Evolutionary conservation across 2,113 vertebrate genomes (phyloP), one percentile per base, ranked within the genome.

Genomic region (Erinaceus europaeus): DNA sequence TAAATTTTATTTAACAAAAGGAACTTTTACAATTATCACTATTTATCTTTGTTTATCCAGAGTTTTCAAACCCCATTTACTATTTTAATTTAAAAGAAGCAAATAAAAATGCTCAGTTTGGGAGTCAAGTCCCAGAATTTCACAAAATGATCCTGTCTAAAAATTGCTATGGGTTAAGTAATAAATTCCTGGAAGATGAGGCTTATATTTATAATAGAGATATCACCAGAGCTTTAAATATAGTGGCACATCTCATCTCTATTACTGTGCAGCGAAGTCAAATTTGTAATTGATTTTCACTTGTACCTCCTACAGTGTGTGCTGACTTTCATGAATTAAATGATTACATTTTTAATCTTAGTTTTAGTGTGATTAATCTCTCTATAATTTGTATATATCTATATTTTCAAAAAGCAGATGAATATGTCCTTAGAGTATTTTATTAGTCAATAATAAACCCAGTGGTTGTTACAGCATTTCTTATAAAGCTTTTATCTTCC

Each of bases 131-230:
- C 44, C 85, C 71, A 2, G 84, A 87, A 77, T 93, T 95, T 95
- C 96, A 80, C 91, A 95, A n/a, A 97, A 94, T 52, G 83, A 91
- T 86, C 86, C 94, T 90, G 61, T 94, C 92, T 93, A 90, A 94
- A 96, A 89, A 89, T 42, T 62, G 88, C 68, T 92, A 27, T 69
- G 93, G 55, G n/a, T 79, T 88, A 86, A 93, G 90, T 40, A 71
- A 90, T 61, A 92, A 96, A 95, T 90, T 82, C 94, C 75, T 65
- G n/a, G 53, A 78, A 96, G 93, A 94, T 85, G 0, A 67, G 3
- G 90, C 77, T 94, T 82, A 93, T 73, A 92, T 96, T 93, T 20
- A 44, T 73, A 93, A 95, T 73, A 93, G 96, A 42, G 93, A 94
- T 36, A 91, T 77, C 90, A 95, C 93, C 92, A 81, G 90, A 78